These are phyloP conservation scores for Crocodylus rhombifer DNA, from an alignment of 2,797 vertebrate genomes.

Conservation along the genomic window DNA sequence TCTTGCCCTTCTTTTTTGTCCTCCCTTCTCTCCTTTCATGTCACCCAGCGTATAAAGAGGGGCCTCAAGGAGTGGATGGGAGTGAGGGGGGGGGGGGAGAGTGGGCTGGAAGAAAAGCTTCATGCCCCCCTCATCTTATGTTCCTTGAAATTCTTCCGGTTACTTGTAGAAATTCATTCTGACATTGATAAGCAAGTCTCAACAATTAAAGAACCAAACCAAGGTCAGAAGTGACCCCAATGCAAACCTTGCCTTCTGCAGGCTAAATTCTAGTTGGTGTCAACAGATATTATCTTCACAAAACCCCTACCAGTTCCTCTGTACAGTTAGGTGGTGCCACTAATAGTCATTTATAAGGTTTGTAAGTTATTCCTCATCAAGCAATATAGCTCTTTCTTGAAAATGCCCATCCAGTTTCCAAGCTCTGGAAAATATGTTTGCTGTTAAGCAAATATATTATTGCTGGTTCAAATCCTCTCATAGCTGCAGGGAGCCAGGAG, in stretches of 20 bases:
- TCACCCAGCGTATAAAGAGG: background rate
- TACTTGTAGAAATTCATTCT: background rate
- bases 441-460: background rate
- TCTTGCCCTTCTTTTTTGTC: accelerated
- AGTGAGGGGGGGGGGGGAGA: background rate
- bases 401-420: background rate
- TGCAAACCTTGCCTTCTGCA: background rate
- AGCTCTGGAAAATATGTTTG: conserved; percentile 36
- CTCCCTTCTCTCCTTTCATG: conserved; percentile 14
- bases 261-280: conserved; percentile 19
- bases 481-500: background rate
- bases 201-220: background rate
- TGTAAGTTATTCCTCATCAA: background rate
- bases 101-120: background rate
- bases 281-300: conserved; percentile 14
- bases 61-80: background rate
- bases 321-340: accelerated
- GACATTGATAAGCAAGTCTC: background rate
- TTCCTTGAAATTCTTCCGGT: conserved; percentile 7
- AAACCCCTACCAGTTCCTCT: background rate
- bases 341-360: background rate
- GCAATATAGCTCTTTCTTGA: background rate
- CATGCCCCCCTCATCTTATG: background rate
- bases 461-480: background rate
- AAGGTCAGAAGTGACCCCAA: background rate